Evolutionary conservation across 2,888 invertebrate genomes (phyloP).

Genomic region (Crepidodera aurea): DNA sequence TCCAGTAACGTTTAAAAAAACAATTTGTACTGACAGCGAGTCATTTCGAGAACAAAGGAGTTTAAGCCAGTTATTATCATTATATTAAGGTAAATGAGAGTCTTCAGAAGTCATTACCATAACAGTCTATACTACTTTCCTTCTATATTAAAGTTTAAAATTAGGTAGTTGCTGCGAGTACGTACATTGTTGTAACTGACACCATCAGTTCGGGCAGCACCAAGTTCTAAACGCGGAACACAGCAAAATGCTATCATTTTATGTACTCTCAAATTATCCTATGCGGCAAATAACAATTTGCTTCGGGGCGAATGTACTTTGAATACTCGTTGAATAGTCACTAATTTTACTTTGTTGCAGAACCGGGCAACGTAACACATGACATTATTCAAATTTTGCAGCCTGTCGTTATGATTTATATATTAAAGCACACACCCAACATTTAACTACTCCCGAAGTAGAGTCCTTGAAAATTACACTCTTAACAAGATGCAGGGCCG

Average conservation of each 20-base stretch:
- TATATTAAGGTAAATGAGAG: conserved; percentile 7
- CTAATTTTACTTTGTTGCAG: conserved; percentile 23
- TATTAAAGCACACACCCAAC: conserved; percentile 6
- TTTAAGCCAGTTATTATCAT: background rate
- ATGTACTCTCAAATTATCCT: conserved; percentile 26
- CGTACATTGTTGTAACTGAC: conserved; percentile 29
- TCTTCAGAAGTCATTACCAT: conserved; percentile 14
- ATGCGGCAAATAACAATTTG: conserved; percentile 28
- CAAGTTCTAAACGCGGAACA: conserved; percentile 23
- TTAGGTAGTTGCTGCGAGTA: conserved; percentile 13
- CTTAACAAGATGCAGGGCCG: background rate
- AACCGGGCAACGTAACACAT: conserved; percentile 16
- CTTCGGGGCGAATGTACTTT: conserved; percentile 27
- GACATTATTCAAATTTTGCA: conserved; percentile 21
- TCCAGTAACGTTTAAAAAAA: no score
- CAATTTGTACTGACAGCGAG: background rate
- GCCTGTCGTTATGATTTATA: conserved; percentile 21
- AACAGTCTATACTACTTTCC: conserved; percentile 16
- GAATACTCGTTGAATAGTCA: conserved; percentile 25
- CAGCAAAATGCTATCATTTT: conserved; percentile 27
- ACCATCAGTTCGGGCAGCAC: conserved; percentile 25
- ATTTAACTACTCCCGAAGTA: background rate
- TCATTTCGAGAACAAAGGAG: background rate
- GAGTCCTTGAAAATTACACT: conserved; percentile 5
- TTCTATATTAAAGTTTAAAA: conserved; percentile 14